Evolutionary conservation across 2,888 invertebrate species (phyloP).

Genomic region (Ormyrus pomaceus): DNA sequence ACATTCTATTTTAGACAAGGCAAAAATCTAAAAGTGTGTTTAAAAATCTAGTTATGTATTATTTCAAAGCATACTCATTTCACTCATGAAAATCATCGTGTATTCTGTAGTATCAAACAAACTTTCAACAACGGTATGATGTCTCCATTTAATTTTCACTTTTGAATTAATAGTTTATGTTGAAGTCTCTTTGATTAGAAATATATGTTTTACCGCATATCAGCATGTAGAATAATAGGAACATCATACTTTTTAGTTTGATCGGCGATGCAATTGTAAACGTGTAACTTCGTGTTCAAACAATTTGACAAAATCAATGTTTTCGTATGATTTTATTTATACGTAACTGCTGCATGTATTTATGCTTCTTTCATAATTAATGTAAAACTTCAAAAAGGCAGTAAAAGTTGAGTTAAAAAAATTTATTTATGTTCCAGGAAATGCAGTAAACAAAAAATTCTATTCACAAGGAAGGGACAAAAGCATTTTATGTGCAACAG

Average conservation of each 20-base stretch:
- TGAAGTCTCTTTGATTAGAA: no score
- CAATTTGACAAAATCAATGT: constrained; percentile 8
- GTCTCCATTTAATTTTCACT: no score
- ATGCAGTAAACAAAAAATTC: not conserved
- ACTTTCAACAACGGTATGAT: no score
- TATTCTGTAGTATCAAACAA: no score
- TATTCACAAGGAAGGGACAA: not conserved
- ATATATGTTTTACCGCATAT: no score
- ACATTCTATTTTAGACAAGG: not conserved
- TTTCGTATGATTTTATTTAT: not conserved
- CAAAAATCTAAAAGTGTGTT: not conserved
- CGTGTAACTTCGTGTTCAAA: constrained; percentile 4
- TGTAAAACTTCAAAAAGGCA: not conserved
- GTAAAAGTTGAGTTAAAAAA: no score
- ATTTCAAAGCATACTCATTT: not conserved
- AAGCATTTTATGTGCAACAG: constrained; percentile 20
- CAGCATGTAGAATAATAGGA: not conserved
- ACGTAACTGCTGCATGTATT: constrained; percentile 12
- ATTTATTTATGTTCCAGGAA: no score
- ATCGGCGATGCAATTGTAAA: constrained; percentile 10
- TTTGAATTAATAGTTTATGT: no score
- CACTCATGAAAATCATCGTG: no score
- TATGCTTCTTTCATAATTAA: not conserved
- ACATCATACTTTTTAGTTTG: constrained; percentile 21
- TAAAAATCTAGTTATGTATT: not conserved